phyloP scores from a whole-genome alignment of 2,113 vertebrate species.

The Plectropomus leopardus region DNA sequence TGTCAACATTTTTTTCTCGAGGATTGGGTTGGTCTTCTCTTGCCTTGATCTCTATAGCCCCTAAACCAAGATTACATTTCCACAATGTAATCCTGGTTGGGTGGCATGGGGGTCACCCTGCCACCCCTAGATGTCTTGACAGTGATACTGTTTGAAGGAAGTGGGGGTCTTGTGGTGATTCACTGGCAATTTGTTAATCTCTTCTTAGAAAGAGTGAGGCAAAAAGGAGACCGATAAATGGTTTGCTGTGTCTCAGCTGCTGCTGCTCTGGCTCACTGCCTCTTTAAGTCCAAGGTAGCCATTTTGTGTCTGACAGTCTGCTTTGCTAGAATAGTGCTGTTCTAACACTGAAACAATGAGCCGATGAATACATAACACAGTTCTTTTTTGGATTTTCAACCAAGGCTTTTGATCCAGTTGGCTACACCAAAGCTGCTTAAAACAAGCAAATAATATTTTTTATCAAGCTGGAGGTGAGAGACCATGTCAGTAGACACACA shows the following conservation, averaged over 20 bases:
- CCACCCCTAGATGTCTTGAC: constrained; percentile 51
- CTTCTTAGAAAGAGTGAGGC: constrained; percentile 39
- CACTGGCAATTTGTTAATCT: constrained; percentile 62
- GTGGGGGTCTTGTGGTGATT: constrained; percentile 47
- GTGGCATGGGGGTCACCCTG: constrained; percentile 41
- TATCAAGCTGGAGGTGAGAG: not conserved
- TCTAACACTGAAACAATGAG: constrained; percentile 6
- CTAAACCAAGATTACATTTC: constrained; percentile 76
- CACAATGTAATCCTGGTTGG: constrained; percentile 60
- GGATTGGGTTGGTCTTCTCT: constrained; percentile 39
- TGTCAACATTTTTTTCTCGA: too few species aligned
- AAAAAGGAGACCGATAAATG: constrained; percentile 30
- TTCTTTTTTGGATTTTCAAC: not conserved
- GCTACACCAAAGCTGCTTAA: not conserved
- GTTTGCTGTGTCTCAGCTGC: constrained; percentile 40
- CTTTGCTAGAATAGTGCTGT: constrained; percentile 38
- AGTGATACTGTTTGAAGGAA: constrained; percentile 27
- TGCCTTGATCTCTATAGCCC: constrained; percentile 71
- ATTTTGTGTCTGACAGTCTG: constrained; percentile 73
- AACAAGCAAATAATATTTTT: not conserved
- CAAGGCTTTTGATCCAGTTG: not conserved
- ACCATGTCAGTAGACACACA: too few species aligned
- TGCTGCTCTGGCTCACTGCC: constrained; percentile 63
- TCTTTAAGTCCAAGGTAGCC: constrained; percentile 69
- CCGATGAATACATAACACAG: constrained; percentile 11